Evolutionary conservation across 2,797 vertebrate species (phyloP), one percentile per base, ranked within the genome.

Genomic region (Lacerta bilineata): DNA sequence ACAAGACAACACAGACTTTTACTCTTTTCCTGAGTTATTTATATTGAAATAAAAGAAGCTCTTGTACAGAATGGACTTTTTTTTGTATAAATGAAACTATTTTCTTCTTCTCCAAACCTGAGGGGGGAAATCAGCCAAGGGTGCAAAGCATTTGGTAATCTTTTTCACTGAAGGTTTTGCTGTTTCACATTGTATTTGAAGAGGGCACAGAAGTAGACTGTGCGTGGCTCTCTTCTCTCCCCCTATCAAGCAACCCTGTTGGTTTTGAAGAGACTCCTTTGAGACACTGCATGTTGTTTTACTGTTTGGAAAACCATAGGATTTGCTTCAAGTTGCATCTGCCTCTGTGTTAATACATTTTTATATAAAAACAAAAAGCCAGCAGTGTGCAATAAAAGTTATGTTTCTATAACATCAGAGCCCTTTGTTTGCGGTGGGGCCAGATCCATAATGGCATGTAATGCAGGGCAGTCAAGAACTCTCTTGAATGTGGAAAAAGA

Each of bases 21-120:
- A 95, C 96, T 95, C 93, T 90, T 95, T 96, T 95, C 97, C 96
- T 94, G 92, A 95, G 91, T 97, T 93, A 94, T 98, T 98, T 98
- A 97, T 97, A 98, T 97, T 97, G 96, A 97, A 97, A 96, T 96
- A 96, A 98, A 96, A 93, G 91, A 94, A 94, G 97, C 95, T 93
- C 97, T 97, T 99, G 98, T 99, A 98, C 97, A 99, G 98, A 98
- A 96, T 86, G 97, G 97, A 98, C 98, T 98, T 97, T 99, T 99
- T 99, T 99, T 99, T 99, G 98, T 99, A 99, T 98, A 98, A 98
- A 99, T 99, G 97, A 98, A 98, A 98, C 98, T 99, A 99, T 99
- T 99, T 99, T 99, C 98, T 98, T 98, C 98, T 98, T 98, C 98
- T 98, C 98, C 96, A 96, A 96, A 97, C 97, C 92, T 93, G 91